These are phyloP conservation scores for Rotaria sp. DNA, from an alignment of 2,888 invertebrate genomes.

Conservation along the genomic window DNA sequence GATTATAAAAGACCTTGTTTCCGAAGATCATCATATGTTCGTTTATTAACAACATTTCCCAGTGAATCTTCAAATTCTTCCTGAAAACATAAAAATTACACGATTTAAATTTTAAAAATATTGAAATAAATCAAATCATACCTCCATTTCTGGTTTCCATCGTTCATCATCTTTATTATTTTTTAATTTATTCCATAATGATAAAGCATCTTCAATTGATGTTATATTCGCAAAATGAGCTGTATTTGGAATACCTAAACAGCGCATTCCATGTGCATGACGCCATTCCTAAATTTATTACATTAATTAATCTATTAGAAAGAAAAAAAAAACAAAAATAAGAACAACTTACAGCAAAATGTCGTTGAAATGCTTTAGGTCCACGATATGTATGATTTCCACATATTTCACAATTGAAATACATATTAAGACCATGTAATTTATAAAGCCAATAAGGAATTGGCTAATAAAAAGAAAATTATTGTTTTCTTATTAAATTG, in stretches of 20 bases:
- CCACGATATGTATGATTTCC: constrained; percentile 97
- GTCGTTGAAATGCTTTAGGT: constrained; percentile 96
- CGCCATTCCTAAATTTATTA: constrained; percentile 61
- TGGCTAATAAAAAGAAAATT: constrained; percentile 56
- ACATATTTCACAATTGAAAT: constrained; percentile 97
- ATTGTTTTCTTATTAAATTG: background rate
- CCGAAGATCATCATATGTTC: constrained; percentile 40
- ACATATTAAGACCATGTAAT: constrained; percentile 92
- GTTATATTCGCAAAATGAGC: constrained; percentile 99
- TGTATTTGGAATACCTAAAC: constrained; percentile 96
- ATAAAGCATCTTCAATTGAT: constrained; percentile 91
- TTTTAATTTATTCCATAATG: constrained; percentile 94
- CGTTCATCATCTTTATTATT: constrained; percentile 86
- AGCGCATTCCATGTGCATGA: constrained; percentile 82
- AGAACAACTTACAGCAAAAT: constrained; percentile 67
- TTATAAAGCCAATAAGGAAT: constrained; percentile 96
- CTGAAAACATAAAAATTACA: constrained; percentile 55
- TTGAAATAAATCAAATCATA: background rate
- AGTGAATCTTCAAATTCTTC: constrained; percentile 95
- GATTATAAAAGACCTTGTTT: constrained; percentile 39
- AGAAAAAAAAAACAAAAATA: constrained; percentile 50
- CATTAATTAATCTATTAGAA: no score
- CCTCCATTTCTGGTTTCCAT: constrained; percentile 76
- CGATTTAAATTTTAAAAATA: constrained; percentile 42
- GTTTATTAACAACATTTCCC: constrained; percentile 81